Base-by-base conservation (phyloP, 2,888 invertebrate genomes). In the Brachyptera risi region DNA sequence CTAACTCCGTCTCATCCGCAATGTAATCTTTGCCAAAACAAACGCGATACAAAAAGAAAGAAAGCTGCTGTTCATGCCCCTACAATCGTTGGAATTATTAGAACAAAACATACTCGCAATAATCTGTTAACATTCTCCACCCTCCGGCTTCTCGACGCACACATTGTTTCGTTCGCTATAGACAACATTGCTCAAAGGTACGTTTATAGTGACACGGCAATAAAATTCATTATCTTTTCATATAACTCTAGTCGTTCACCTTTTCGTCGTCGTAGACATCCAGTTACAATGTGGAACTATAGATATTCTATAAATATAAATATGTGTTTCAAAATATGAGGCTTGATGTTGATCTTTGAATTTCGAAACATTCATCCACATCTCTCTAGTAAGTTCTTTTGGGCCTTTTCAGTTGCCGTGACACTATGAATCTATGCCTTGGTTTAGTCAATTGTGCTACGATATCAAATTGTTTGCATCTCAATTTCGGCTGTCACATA, bases 31-130 rank as follows among this genome's bases (percentile, higher is more conserved):
- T 54, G 54, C 54, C 54, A 54, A 54, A 35, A 11, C 17, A 54
- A 54, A 54, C 54, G 54, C 54, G 54, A 54, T 54, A 54, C 54
- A 54, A 54, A 42, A 42, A 42, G 54, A 54, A 54, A 54, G 54
- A 54, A 54, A 54, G 37, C 35, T 23, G 19, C 37, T 37, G 21
- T 37, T 37, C 37, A 35, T 37, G 19, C 47, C 47, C 24, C 23
- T 24, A 24, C 19, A 21, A 19, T 11, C 24, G 47, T 47, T 47
- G n/a, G 19, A 47, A 47, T n/a, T n/a, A n/a, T n/a, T 47, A 47
- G 47, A 47, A 47, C 24, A n/a, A 23, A 15, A 17, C 4, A 21
- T 47, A 31, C 47, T 15, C 3, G 42, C 42, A 47, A 24, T 47
- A 5, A 23, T 47, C 47, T n/a, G n/a, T 24, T 24, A 47, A 47